These are phyloP conservation scores for Epistrophe eligans DNA, from an alignment of 2,888 invertebrate species.

Conservation along the genomic window DNA sequence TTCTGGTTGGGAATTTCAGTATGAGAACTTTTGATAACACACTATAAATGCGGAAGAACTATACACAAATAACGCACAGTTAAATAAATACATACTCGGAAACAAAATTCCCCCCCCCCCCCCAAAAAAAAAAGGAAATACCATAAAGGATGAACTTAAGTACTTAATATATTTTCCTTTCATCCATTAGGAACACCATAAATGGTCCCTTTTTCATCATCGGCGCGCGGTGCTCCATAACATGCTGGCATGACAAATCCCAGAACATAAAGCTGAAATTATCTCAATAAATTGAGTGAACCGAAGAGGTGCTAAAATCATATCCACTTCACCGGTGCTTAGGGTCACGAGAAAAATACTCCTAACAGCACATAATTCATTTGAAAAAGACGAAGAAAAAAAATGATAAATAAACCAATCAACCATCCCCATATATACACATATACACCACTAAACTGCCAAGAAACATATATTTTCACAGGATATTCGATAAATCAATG, in stretches of 20 bases:
- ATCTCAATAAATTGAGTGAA: constrained; percentile 60
- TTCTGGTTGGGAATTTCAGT: background rate
- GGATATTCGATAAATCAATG: constrained; percentile 72
- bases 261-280: constrained; percentile 43
- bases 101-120: too few species aligned
- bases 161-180: constrained; percentile 15
- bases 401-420: constrained; percentile 76
- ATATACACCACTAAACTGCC: constrained; percentile 52
- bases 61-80: background rate
- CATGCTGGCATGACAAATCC: constrained; percentile 36
- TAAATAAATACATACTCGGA: background rate
- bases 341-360: constrained; percentile 40
- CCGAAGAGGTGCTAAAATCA: constrained; percentile 65
- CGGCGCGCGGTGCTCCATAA: background rate
- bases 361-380: constrained; percentile 66
- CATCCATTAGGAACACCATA: constrained; percentile 18
- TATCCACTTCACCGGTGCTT: constrained; percentile 57
- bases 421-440: constrained; percentile 43
- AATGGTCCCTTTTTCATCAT: constrained; percentile 35
- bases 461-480: constrained; percentile 67
- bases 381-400: constrained; percentile 17
- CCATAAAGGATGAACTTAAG: constrained; percentile 8
- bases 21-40: background rate
- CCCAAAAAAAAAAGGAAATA: background rate
- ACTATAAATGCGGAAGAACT: background rate